phyloP scores from a whole-genome alignment of 2,888 invertebrate species.

The Latheticus oryzae region DNA sequence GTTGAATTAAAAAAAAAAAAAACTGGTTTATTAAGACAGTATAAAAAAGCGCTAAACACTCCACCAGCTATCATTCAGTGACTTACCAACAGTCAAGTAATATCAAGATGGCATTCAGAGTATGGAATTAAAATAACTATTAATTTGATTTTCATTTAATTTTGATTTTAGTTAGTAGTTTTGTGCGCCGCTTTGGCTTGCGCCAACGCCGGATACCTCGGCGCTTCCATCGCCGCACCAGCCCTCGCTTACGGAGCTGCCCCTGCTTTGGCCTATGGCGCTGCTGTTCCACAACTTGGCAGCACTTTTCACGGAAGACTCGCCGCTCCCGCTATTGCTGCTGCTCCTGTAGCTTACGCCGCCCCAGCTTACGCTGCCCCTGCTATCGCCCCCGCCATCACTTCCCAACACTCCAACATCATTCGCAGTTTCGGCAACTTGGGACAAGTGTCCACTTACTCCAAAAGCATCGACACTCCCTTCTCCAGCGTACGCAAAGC shows the following conservation, averaged over 20 bases:
- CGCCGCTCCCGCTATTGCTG: slow-evolving; percentile 6
- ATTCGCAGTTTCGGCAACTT: slow-evolving; percentile 75
- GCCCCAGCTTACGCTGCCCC: slow-evolving; percentile 12
- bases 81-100: slow-evolving; percentile 4
- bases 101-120: slow-evolving; percentile 27
- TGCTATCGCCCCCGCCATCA: slow-evolving; percentile 34
- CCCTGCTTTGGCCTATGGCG: slow-evolving; percentile 29
- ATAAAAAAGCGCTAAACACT: slow-evolving; percentile 3
- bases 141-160: slow-evolving; percentile 4
- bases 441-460: slow-evolving; percentile 71
- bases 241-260: slow-evolving; percentile 27
- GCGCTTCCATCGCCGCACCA: slow-evolving; percentile 22
- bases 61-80: not conserved
- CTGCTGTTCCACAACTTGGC: slow-evolving; percentile 23
- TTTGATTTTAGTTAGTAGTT: slow-evolving; percentile 46
- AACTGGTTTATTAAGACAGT: slow-evolving; percentile 10
- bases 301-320: slow-evolving; percentile 18
- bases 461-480: slow-evolving; percentile 40
- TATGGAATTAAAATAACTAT: too few relatives aligned
- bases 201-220: slow-evolving; percentile 51
- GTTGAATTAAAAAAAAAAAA: too few relatives aligned
- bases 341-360: not conserved
- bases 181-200: slow-evolving; percentile 49
- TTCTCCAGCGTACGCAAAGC: slow-evolving; percentile 40
- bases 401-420: slow-evolving; percentile 70